A percentile compares a stretch with the other conserved stretches of the same genome.
phyloP scores from a whole-genome alignment of 1,140 invertebrate species.

The Bombus terrestris region DNA sequence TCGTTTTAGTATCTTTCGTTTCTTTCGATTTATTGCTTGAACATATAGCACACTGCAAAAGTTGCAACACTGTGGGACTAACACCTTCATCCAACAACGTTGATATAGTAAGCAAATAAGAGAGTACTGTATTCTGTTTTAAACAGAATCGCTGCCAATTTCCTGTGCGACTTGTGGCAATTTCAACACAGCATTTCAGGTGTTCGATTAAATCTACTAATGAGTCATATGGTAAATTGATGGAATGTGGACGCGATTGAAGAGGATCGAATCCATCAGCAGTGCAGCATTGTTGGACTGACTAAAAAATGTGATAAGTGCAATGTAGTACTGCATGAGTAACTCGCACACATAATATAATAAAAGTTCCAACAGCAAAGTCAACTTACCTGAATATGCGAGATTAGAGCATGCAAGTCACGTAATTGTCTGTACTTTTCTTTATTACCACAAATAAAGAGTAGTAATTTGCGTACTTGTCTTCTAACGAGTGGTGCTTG shows the following conservation, averaged over 20 bases:
- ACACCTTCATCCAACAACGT: constrained; percentile 95
- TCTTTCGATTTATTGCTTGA: constrained; percentile 80
- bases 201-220: constrained; percentile 97
- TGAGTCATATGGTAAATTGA: constrained; percentile 91
- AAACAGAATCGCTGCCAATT: constrained; percentile 98
- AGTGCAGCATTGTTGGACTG: constrained; percentile 84
- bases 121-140: constrained; percentile 87
- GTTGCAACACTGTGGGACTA: constrained; percentile 93
- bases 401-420: constrained; percentile 94
- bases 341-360: too few species aligned
- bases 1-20: constrained; percentile 69
- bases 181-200: constrained; percentile 96
- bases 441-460: constrained; percentile 97
- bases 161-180: constrained; percentile 93
- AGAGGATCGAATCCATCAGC: constrained; percentile 85
- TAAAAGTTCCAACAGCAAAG: not conserved
- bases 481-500: constrained; percentile 90
- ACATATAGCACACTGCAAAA: constrained; percentile 94
- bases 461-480: constrained; percentile 94
- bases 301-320: constrained; percentile 68
- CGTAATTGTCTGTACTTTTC: constrained; percentile 97
- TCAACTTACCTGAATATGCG: constrained; percentile 87
- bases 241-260: constrained; percentile 79
- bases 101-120: constrained; percentile 79
- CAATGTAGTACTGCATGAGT: not conserved